These are phyloP conservation scores for Phyto melanocephala DNA, from an alignment of 2,888 invertebrate genomes.

Conservation along the genomic window DNA sequence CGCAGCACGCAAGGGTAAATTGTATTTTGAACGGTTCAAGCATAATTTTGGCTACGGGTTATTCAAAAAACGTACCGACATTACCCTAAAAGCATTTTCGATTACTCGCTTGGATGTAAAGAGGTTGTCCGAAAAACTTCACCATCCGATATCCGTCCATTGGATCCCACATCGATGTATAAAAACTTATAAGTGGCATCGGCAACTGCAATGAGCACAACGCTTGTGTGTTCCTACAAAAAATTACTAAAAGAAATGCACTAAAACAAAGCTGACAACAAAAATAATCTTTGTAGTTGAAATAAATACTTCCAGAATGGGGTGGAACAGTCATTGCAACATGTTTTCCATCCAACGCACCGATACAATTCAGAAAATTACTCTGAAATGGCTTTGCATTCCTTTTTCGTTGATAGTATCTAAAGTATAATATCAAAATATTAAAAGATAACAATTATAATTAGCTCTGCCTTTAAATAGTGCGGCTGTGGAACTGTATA, in stretches of 20 bases:
- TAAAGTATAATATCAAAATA: not conserved
- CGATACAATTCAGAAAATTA: constrained; percentile 45
- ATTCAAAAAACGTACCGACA: not conserved
- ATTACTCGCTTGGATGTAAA: not conserved
- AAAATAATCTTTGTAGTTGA: constrained; percentile 48
- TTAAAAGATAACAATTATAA: no score
- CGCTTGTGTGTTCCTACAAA: not conserved
- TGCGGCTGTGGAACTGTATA: not conserved
- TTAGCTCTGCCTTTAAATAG: not conserved
- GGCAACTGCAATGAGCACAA: not conserved
- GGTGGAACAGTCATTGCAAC: constrained; percentile 41
- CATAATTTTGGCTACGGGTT: no score
- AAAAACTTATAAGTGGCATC: not conserved
- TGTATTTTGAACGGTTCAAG: not conserved
- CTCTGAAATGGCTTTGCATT: constrained; percentile 10
- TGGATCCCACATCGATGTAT: not conserved
- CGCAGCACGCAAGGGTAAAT: not conserved
- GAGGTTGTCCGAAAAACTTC: no score
- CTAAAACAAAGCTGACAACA: no score
- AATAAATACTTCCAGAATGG: constrained; percentile 39
- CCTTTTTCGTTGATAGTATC: constrained; percentile 5
- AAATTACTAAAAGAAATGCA: no score
- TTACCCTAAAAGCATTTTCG: not conserved
- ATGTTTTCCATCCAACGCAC: constrained; percentile 35
- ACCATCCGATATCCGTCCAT: not conserved